phyloP scores from a whole-genome alignment of 2,888 invertebrate genomes.

The Timema cristinae region DNA sequence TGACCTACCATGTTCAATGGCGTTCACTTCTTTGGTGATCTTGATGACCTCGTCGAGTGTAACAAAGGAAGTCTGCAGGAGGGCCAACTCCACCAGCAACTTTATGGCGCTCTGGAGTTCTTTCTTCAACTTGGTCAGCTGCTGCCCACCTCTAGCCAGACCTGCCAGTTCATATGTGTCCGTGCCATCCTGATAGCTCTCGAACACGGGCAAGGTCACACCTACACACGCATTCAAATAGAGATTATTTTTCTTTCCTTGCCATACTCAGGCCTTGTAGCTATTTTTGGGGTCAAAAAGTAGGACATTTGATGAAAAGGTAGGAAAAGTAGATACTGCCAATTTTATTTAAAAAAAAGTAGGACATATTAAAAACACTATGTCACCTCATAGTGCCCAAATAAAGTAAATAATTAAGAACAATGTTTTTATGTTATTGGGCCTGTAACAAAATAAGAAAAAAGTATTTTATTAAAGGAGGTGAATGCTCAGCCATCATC shows the following conservation, averaged over 20 bases:
- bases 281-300: no score
- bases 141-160: slow-evolving; percentile 95
- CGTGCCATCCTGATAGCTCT: slow-evolving; percentile 90
- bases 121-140: slow-evolving; percentile 95
- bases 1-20: slow-evolving; percentile 89
- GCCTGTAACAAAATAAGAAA: no score
- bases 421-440: no score
- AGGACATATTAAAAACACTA: no score
- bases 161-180: slow-evolving; percentile 97
- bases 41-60: slow-evolving; percentile 99
- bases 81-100: slow-evolving; percentile 92
- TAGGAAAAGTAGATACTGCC: no score
- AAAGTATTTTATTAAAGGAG: no score
- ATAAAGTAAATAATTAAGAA: no score
- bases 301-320: no score
- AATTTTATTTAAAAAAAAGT: no score
- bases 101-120: slow-evolving; percentile 95
- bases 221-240: slow-evolving; percentile 50
- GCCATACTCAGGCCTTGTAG: not conserved
- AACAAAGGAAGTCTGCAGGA: slow-evolving; percentile 96
- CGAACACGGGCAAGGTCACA: slow-evolving; percentile 94
- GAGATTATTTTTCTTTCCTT: not conserved
- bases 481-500: no score
- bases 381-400: no score
- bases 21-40: slow-evolving; percentile 99